Conservation (phyloP, 1,140 invertebrate species). For the Leptoteleia sp. region DNA sequence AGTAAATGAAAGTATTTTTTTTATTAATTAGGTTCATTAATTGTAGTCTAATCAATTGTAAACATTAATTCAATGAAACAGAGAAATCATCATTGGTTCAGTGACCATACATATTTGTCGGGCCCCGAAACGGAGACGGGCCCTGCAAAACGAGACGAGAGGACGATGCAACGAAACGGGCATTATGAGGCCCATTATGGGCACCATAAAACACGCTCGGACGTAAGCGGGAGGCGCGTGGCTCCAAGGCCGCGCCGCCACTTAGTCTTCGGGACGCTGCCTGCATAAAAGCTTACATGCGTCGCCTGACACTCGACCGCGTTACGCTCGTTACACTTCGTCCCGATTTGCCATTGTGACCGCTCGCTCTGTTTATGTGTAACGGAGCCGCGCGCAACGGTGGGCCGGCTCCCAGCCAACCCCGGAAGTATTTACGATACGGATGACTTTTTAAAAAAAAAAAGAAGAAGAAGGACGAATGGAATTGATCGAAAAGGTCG, state of each 20-base stretch:
- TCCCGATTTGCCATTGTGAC: constrained; percentile 30
- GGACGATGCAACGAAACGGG: constrained; percentile 65
- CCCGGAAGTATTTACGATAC: constrained; percentile 22
- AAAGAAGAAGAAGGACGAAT: no score
- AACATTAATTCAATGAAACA: no score
- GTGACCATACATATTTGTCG: no score
- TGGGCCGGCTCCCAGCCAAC: not conserved
- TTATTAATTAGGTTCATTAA: no score
- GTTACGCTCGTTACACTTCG: constrained; percentile 61
- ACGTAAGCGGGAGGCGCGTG: constrained; percentile 71
- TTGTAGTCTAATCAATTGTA: no score
- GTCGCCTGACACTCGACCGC: constrained; percentile 46
- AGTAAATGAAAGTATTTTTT: no score
- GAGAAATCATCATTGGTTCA: no score
- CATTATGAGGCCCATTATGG: constrained; percentile 69
- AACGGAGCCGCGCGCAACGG: not conserved
- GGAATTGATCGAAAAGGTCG: constrained; percentile 30
- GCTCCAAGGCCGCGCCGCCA: constrained; percentile 68
- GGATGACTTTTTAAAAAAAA: constrained; percentile 9
- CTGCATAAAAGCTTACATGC: constrained; percentile 62
- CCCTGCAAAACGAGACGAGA: constrained; percentile 14
- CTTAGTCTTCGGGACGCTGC: constrained; percentile 51
- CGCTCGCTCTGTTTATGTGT: constrained; percentile 24
- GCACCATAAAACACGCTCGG: constrained; percentile 73
- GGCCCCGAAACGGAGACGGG: no score